A percentile compares a stretch with the other conserved stretches of the same genome.
phyloP scores from a whole-genome alignment of 2,888 invertebrate species.

The Caenorhabditis sp. region DNA sequence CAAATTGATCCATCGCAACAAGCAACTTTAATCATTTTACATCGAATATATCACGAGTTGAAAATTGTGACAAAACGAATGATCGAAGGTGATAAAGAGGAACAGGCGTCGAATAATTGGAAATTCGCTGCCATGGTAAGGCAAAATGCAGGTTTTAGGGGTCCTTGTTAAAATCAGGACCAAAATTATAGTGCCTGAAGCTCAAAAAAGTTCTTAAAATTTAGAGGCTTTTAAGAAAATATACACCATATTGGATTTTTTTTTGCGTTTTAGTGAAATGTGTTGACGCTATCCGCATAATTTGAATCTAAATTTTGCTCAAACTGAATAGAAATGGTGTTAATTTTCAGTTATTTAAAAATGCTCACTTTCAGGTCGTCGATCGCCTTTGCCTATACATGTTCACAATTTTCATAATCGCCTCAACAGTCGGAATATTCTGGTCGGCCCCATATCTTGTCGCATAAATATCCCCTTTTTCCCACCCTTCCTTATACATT shows the following conservation, averaged over 20 bases:
- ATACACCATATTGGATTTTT: too few species aligned
- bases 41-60: constrained; percentile 68
- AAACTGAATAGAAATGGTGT: too few species aligned
- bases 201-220: too few species aligned
- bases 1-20: constrained; percentile 60
- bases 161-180: too few species aligned
- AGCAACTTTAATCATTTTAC: constrained; percentile 64
- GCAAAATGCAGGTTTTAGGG: background rate
- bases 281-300: too few species aligned
- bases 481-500: constrained; percentile 1
- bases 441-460: constrained; percentile 70
- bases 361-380: constrained; percentile 65
- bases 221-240: too few species aligned
- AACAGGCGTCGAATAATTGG: constrained; percentile 68
- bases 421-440: constrained; percentile 67
- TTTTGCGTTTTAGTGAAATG: too few species aligned
- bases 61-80: constrained; percentile 69
- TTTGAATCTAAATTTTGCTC: too few species aligned
- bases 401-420: constrained; percentile 69
- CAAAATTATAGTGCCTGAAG: too few species aligned
- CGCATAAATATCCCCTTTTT: constrained; percentile 47
- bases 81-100: constrained; percentile 68
- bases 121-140: constrained; percentile 65
- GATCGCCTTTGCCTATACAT: constrained; percentile 70
- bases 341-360: too few species aligned